These are phyloP conservation scores for Gadopsis marmoratus DNA, from an alignment of 2,797 vertebrate genomes.

Conservation along the genomic window DNA sequence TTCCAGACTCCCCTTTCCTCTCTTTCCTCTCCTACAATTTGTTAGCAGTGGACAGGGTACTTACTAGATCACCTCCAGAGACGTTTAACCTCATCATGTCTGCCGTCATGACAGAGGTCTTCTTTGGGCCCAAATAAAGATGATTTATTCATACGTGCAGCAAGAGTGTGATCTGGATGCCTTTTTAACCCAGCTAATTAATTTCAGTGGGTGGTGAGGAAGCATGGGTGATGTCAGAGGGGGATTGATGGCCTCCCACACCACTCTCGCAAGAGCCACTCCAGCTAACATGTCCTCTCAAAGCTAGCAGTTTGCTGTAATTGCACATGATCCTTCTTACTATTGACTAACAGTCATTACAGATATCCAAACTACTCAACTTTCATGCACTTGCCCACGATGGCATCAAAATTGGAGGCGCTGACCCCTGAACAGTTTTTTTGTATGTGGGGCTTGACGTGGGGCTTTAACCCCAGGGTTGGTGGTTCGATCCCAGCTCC, in stretches of 20 bases:
- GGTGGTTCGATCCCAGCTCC: too few species aligned
- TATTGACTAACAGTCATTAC: constrained; percentile 2
- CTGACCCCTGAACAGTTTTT: background rate
- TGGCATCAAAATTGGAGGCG: background rate
- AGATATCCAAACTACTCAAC: background rate
- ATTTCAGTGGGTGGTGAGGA: constrained; percentile 67
- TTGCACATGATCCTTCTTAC: constrained; percentile 2
- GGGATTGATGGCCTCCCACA: constrained; percentile 59
- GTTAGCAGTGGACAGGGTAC: constrained; percentile 23
- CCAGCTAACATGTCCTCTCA: constrained; percentile 7
- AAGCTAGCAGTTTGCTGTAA: constrained; percentile 14
- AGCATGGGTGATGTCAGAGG: constrained; percentile 47
- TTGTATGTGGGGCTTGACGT: background rate
- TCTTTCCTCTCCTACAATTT: constrained; percentile 28
- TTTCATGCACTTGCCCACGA: background rate
- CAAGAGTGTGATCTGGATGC: constrained; percentile 65
- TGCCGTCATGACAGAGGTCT: constrained; percentile 55
- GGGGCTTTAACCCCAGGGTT: too few species aligned
- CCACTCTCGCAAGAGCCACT: constrained; percentile 17
- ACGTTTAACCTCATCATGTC: constrained; percentile 65
- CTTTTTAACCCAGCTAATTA: constrained; percentile 76
- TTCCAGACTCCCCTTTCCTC: constrained; percentile 7
- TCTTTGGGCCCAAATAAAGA: constrained; percentile 56
- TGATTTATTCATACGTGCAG: constrained; percentile 74
- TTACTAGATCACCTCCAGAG: constrained; percentile 41